Conservation (phyloP, 2,113 vertebrate genomes). For the Crotophaga sulcirostris region DNA sequence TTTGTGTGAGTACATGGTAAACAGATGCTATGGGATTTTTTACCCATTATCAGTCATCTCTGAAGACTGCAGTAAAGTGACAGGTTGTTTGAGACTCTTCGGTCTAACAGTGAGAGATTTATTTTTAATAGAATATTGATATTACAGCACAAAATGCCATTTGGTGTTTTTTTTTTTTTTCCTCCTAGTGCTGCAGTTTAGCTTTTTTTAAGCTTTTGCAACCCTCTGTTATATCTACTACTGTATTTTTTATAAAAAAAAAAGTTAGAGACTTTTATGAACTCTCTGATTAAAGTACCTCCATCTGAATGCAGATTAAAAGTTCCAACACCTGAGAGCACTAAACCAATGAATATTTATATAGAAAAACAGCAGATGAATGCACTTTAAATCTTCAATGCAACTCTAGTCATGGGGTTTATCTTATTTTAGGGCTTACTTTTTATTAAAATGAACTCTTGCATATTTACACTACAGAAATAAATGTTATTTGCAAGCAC, state of each 20-base stretch:
- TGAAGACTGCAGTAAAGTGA: conserved; percentile 79
- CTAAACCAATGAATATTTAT: conserved; percentile 88
- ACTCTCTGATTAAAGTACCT: conserved; percentile 85
- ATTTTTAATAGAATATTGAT: conserved; percentile 83
- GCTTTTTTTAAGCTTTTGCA: conserved; percentile 54
- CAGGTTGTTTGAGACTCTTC: conserved; percentile 77
- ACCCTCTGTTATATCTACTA: conserved; percentile 66
- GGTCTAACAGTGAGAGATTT: conserved; percentile 76
- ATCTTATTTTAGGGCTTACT: conserved; percentile 84
- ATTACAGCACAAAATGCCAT: conserved; percentile 73
- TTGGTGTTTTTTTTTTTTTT: conserved; percentile 59
- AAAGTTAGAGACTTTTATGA: conserved; percentile 80
- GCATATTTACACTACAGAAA: conserved; percentile 84
- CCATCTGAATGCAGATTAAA: conserved; percentile 86
- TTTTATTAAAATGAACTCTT: conserved; percentile 86
- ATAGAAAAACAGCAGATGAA: conserved; percentile 81
- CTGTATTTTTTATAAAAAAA: conserved; percentile 62
- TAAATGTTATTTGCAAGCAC: conserved; percentile 82
- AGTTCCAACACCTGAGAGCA: conserved; percentile 83
- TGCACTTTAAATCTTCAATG: conserved; percentile 84
- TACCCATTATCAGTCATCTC: conserved; percentile 81
- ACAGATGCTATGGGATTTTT: conserved; percentile 79
- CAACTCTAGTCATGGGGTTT: conserved; percentile 84
- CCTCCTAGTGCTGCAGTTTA: conserved; percentile 49
- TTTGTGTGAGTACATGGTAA: conserved; percentile 73